These are phyloP conservation scores for Tonatia bakeri DNA, from an alignment of 2,113 vertebrate species.

Conservation along the genomic window DNA sequence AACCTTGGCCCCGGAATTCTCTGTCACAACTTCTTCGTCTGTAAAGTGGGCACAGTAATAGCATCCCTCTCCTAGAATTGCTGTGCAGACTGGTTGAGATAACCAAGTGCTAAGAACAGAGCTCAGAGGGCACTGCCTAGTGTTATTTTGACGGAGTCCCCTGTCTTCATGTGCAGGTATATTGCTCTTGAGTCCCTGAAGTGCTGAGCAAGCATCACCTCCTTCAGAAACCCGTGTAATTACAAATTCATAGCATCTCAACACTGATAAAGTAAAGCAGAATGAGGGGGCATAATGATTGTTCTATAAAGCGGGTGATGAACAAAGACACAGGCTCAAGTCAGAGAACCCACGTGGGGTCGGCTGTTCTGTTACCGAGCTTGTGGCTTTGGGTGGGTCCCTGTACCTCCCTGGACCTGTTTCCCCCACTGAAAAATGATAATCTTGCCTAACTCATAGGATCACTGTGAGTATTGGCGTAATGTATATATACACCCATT, in stretches of 20 bases:
- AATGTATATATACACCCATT: background rate
- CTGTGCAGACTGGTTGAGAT: background rate
- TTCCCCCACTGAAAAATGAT: background rate
- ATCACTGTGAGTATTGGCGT: background rate
- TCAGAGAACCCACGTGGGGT: no score
- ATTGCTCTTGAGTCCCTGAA: background rate
- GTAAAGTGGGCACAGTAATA: no score
- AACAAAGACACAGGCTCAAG: background rate
- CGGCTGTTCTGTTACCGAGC: background rate
- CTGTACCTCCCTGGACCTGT: background rate
- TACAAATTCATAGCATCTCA: background rate
- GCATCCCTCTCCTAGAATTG: background rate
- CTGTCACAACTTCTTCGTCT: background rate
- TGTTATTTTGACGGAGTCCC: background rate
- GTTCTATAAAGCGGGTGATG: background rate
- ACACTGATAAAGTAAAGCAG: background rate
- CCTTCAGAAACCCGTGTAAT: background rate
- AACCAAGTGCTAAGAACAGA: background rate
- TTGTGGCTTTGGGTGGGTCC: background rate
- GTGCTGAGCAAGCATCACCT: background rate
- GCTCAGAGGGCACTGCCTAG: background rate
- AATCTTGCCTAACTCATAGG: background rate
- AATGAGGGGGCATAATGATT: background rate
- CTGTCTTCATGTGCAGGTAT: background rate
- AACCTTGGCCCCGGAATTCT: background rate